Evolutionary conservation across 2,888 invertebrate genomes (phyloP), one percentile per base, ranked within the genome.

Genomic region (Drosophila yooni): DNA sequence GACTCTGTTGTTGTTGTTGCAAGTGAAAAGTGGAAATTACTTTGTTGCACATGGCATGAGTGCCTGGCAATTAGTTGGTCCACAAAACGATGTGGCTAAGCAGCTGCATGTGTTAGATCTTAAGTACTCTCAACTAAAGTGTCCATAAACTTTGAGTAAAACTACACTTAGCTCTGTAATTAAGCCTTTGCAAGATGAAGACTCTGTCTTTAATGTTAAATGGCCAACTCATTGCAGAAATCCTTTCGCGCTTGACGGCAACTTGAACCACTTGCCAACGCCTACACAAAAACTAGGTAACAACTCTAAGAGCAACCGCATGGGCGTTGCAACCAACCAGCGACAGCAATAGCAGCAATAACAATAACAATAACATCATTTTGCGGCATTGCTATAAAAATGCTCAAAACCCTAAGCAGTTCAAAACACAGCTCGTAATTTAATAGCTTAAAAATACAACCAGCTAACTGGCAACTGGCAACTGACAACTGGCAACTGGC

Each of bases 321-420:
- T 69, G 78, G 78, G 79, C 75, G 79, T 79, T 75, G 65, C 75
- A 61, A 27, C 57, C 43, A 40, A 29, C 38, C 27, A 53, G 46
- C 46, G 53, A 61, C 36, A 56, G 52, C 52, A 62, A 43, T 18
- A 48, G 40, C 43, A 33, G 18, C 56, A 43, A 33, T 59, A 65
- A 46, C 51, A 63, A 56, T 34, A 58, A 56, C 58, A 62, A 59
- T 52, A 62, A 76, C 61, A 62, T 59, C 43, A 66, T 62, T 59
- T 63, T 58, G 58, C 51, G 34, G 58, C 38, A 54, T 43, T 52
- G 70, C 72, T 75, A 79, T 79, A 76, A 75, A 79, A 79, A 79
- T 72, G 62, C 59, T 75, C 36, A 66, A 78, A 78, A 69, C 71
- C 64, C 75, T 70, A 77, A 78, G 64, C 77, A 74, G 65, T 59